Base-by-base conservation (phyloP, 2,113 vertebrate species). In the Leptocoma aspasia region DNA sequence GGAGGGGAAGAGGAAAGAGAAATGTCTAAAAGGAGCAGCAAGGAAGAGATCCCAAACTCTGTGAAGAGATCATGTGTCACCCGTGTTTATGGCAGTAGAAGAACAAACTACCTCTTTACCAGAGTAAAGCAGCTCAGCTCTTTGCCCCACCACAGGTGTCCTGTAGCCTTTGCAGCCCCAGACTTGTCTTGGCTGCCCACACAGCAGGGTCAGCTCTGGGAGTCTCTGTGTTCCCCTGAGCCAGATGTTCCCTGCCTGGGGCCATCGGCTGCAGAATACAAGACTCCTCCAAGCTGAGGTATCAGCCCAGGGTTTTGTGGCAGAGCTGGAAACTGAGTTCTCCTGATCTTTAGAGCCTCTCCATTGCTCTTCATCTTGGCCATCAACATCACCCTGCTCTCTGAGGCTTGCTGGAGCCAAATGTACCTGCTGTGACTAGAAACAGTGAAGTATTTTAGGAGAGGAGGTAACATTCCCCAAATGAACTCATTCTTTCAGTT, bases 401-500 rank as follows among this genome's bases (percentile, higher is more conserved):
- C 72, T 24, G 64, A 82, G 56, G 45, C 15, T 3, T 81, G 68
- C 35, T 73, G 64, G 54, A 44, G 18, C 31, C 53, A 90, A 57
- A 50, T 11, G 11, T 21, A 41, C 45, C 54, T 86, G 27, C 56
- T 84, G 28, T 11, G 30, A 41, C 50, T 35, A 69, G 66, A 73
- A 91, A 49, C 26, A 49, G 13, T 4, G 1, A 79, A 75, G 59
- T 63, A 52, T 90, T 87, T 92, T 30, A 41, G 68, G 33, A 82
- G 37, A 22, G 52, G 30, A 91, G 17, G 63, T 80, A 88, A 65
- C 27, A 30, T 42, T 86, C 68, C 54, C 42, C 0, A 90, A 89
- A 90, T 63, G 30, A 96, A 81, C 68, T 94, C 60, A 45, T 73
- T 41, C 64, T 88, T 95, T 89, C 90, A 70, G 79, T 81, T 90